Base-by-base conservation (phyloP, 2,888 invertebrate genomes). In the Sarcophaga rosellei region DNA sequence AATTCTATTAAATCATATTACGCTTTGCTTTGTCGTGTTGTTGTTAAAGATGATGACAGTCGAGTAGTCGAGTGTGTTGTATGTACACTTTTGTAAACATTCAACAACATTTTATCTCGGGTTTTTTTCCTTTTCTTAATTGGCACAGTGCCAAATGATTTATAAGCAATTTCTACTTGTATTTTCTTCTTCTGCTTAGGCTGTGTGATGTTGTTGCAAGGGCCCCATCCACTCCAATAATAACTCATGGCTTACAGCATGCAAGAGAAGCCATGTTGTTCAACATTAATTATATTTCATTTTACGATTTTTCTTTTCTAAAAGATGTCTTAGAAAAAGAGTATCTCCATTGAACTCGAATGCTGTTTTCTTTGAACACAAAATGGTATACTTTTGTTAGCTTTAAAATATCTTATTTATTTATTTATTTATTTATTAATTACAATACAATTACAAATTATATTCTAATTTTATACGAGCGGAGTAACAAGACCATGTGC, bases 81-180 rank as follows among this genome's bases (percentile, higher is more conserved):
- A 76, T 76, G 72, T 25, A 76, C 66, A 53, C 53, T 73, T 76
- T 17, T 63, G 53, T 53, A 53, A 53, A 35, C 25, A 70, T 78
- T 20, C n/a, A 69, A 69, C 44, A 61, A 69, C 47, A 63, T 61
- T 61, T 61, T 11, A 15, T 53, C 53, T 53, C 8, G 11, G 35
- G 8, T 10, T 35, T 35, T 35, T 35, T 35, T 35, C 35, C 10
- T 70, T 68, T 53, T 77, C 63, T 69, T 65, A 85, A 81, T 85
- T 85, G 85, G 85, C 77, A 73, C 57, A 62, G 73, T 81, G 85
- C 85, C 85, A 85, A 81, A 81, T 81, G 77, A 77, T 85, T 81
- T 77, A 77, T 77, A 84, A 65, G 61, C 47, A 62, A 35, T 69
- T 23, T 61, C 4, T 59, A 72, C 12, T 20, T 20, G 53, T 25